phyloP scores from a whole-genome alignment of 1,140 invertebrate genomes.

The Sitophilus oryzae region DNA sequence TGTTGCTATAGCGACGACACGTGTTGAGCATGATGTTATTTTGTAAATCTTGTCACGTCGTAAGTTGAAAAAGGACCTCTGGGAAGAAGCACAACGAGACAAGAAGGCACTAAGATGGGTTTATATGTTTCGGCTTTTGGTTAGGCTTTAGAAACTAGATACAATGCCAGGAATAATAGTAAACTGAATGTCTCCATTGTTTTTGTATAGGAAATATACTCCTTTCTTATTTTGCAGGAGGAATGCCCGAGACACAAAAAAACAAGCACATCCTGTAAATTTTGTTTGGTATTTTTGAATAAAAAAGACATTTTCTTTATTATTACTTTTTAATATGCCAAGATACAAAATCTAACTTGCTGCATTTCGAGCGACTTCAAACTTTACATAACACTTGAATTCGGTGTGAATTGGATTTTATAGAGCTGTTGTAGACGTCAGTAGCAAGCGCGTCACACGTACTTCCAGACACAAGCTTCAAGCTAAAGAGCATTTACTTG shows the following conservation, averaged over 20 bases:
- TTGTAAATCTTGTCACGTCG: constrained; percentile 46
- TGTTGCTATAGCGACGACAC: constrained; percentile 45
- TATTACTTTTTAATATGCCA: constrained; percentile 2
- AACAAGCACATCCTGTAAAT: no score
- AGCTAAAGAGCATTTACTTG: constrained; percentile 20
- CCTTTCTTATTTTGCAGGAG: no score
- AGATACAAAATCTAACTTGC: constrained; percentile 11
- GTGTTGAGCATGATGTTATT: constrained; percentile 44
- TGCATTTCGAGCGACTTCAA: constrained; percentile 15
- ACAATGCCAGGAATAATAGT: constrained; percentile 18
- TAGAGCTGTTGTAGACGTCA: constrained; percentile 13
- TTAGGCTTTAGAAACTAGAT: constrained; percentile 21
- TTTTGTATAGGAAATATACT: no score
- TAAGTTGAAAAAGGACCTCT: constrained; percentile 44
- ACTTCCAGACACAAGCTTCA: constrained; percentile 11
- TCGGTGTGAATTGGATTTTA: constrained; percentile 15
- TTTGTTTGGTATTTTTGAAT: no score
- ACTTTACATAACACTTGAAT: constrained; percentile 22
- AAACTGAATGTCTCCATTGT: not conserved
- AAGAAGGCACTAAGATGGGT: constrained; percentile 30
- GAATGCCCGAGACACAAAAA: no score
- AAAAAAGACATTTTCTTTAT: no score
- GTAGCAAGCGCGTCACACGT: not conserved
- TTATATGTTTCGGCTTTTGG: constrained; percentile 26
- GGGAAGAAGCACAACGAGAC: constrained; percentile 39